Evolutionary conservation across 2,888 invertebrate genomes (phyloP).

Genomic region (Dinocampus coccinellae): DNA sequence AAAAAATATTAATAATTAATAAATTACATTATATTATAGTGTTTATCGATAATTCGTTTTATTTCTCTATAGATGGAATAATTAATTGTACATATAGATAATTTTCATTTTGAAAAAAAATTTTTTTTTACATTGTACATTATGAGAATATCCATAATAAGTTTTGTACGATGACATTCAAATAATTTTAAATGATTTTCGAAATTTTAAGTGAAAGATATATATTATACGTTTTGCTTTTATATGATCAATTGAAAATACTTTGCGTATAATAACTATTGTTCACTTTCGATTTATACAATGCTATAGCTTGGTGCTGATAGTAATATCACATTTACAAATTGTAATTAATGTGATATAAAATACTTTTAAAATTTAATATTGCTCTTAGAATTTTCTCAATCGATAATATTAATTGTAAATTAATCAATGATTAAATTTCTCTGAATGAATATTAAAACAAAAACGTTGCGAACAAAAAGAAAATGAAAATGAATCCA

Average conservation of each 20-base stretch:
- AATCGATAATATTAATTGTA: neutral
- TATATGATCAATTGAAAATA: neutral
- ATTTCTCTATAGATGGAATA: neutral
- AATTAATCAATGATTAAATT: no score
- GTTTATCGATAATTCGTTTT: neutral
- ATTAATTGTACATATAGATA: neutral
- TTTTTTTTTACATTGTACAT: no score
- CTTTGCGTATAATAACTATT: no score
- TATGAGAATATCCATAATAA: no score
- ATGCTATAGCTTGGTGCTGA: slow-evolving; percentile 2
- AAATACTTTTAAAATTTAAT: no score
- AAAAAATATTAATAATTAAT: neutral
- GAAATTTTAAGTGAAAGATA: neutral
- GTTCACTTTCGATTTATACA: neutral
- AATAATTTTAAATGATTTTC: neutral
- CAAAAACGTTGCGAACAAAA: no score
- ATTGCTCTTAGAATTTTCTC: neutral
- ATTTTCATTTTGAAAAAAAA: neutral
- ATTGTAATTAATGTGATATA: neutral
- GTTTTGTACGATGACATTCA: no score
- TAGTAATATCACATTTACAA: slow-evolving; percentile 8
- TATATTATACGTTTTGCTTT: neutral
- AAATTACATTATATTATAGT: neutral
- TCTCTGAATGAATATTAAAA: no score
- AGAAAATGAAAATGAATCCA: no score